These are phyloP conservation scores for Andrena trimmerana DNA, from an alignment of 2,888 invertebrate genomes.

Conservation along the genomic window DNA sequence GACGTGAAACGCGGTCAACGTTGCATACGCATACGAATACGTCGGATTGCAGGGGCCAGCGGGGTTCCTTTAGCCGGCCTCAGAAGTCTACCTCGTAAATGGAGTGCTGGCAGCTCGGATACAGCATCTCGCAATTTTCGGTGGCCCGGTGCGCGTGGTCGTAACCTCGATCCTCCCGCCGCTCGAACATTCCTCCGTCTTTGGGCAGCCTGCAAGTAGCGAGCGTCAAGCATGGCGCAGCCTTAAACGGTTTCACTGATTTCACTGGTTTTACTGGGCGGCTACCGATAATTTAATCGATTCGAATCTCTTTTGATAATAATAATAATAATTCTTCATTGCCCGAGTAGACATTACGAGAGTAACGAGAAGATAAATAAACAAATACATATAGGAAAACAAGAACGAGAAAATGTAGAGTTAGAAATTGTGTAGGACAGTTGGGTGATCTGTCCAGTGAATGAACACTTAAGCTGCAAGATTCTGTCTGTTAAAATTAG, in stretches of 20 bases:
- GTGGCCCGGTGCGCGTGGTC: conserved; percentile 84
- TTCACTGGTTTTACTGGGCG: conserved; percentile 19
- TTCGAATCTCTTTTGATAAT: background rate
- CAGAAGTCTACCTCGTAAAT: conserved; percentile 80
- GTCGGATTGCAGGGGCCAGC: conserved; percentile 22
- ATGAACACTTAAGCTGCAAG: too few species aligned
- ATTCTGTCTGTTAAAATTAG: too few species aligned
- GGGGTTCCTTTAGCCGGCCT: conserved; percentile 15
- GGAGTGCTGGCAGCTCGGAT: conserved; percentile 85
- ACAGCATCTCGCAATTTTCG: conserved; percentile 85
- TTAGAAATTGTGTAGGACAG: too few species aligned
- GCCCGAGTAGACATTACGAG: too few species aligned
- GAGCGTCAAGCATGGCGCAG: background rate
- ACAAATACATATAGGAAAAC: too few species aligned
- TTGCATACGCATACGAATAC: conserved; percentile 50
- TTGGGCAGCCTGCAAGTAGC: conserved; percentile 74
- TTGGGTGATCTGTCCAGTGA: too few species aligned
- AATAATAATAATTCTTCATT: too few species aligned
- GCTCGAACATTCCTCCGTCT: conserved; percentile 79
- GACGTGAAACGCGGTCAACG: conserved; percentile 53
- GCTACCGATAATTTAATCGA: conserved; percentile 27
- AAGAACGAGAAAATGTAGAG: too few species aligned
- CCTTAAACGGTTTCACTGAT: conserved; percentile 17
- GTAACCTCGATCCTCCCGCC: conserved; percentile 81
- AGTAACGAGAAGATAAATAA: too few species aligned